Evolutionary conservation across 2,797 vertebrate species (phyloP).

Genomic region (Columba guinea): DNA sequence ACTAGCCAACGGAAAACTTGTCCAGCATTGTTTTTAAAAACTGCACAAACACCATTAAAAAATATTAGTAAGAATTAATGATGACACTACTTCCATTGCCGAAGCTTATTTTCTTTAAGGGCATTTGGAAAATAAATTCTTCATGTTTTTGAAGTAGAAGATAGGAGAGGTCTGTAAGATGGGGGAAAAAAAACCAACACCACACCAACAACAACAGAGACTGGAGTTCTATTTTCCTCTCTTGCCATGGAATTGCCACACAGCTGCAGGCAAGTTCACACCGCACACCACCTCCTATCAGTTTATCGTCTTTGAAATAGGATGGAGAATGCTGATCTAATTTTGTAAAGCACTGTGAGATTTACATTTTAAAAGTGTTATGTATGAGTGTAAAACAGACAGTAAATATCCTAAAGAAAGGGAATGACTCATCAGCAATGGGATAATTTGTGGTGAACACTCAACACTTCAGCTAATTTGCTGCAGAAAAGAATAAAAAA

Average conservation of each 20-base stretch:
- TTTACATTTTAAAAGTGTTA: neutral
- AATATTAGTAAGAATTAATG: neutral
- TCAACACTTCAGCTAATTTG: conserved; percentile 35
- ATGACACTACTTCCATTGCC: neutral
- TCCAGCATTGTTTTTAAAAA: neutral
- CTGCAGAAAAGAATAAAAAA: conserved; percentile 53
- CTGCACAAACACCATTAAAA: neutral
- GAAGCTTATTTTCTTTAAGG: neutral
- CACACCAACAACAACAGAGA: neutral
- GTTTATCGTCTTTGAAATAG: neutral
- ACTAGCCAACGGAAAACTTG: neutral
- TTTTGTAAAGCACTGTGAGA: neutral
- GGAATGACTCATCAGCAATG: conserved; percentile 17
- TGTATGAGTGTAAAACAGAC: neutral
- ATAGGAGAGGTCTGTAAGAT: neutral
- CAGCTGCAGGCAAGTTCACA: neutral
- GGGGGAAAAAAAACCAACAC: neutral
- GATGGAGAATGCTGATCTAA: neutral
- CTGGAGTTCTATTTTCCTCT: neutral
- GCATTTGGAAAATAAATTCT: neutral
- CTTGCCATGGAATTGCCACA: neutral
- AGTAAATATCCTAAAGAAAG: conserved; percentile 3
- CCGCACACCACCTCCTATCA: neutral
- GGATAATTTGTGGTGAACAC: conserved; percentile 43
- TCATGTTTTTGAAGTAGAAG: neutral